Base-by-base conservation (phyloP, 2,888 invertebrate species). In the Ormyrus rosae region DNA sequence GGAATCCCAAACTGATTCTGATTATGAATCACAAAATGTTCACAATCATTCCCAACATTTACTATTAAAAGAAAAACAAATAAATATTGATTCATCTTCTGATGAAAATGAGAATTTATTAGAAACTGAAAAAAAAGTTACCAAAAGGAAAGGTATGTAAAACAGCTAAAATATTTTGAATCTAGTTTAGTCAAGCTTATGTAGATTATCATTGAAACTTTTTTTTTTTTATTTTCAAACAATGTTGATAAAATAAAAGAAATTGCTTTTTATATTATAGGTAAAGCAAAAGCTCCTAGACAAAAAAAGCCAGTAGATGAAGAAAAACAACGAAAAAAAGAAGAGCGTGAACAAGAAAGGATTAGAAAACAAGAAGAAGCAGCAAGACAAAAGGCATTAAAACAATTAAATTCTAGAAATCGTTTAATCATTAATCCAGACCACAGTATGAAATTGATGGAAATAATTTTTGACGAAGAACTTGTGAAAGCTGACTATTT, bases 371-470 rank as follows among this genome's bases (percentile, higher is more conserved):
- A 82, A 45, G 51, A 69, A 77, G 82, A 82, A 73, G 68, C 83
- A 34, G 79, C 74, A 1, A 83, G 72, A 69, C 84, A 87, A 50
- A 89, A 85, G 68, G 84, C 85, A 0, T 68, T 85, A 13, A 88
- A 85, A 74, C 53, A 83, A 64, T 81, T 87, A 19, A 83, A 82
- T n/a, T 71, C 56, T 5, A 85, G 85, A 75, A 85, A 85, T 58
- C 85, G 81, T 5, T 86, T 85, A 51, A 84, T 83, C 63, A 80
- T 85, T 34, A 87, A 88, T 70, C 86, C 88, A 2, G 87, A 87
- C 0, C 86, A 89, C 63, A 87, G 87, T 9, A 77, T 90, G 63
- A 89, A 88, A 81, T 86, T 85, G 48, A 86, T 90, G 69, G 81
- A 85, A 83, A 85, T 89, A 11, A 64, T 86, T 45, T 48, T 90